Percentiles rank a stretch among this genome's conserved stretches.
These are phyloP conservation scores for Toxotes chatareus DNA, from an alignment of 2,113 vertebrate genomes.

Conservation along the genomic window DNA sequence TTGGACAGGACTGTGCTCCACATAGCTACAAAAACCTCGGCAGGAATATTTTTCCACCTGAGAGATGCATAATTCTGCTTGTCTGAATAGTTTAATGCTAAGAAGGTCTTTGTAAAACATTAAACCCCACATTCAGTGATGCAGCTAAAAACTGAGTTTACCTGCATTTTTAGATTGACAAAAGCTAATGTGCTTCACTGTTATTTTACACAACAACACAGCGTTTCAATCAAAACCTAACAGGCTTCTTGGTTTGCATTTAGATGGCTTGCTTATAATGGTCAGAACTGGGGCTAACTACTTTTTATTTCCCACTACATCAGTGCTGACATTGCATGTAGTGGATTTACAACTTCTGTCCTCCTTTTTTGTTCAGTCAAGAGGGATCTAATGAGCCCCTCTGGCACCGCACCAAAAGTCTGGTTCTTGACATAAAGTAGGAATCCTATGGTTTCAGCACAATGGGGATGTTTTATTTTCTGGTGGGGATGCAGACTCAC, in stretches of 20 bases:
- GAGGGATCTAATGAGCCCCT: conserved; percentile 37
- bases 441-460: conserved; percentile 67
- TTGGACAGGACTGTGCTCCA: background rate
- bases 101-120: background rate
- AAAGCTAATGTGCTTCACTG: background rate
- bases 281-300: conserved; percentile 16
- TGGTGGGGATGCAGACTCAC: conserved; percentile 44
- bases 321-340: conserved; percentile 58
- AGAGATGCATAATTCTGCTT: background rate
- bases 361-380: conserved; percentile 20
- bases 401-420: conserved; percentile 51
- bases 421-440: conserved; percentile 55
- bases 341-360: conserved; percentile 55
- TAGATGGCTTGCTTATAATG: background rate
- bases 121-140: background rate
- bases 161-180: background rate
- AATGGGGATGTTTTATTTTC: conserved; percentile 70
- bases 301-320: conserved; percentile 32
- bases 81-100: background rate
- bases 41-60: conserved; percentile 1
- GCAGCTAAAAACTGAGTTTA: background rate
- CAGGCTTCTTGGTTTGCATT: background rate
- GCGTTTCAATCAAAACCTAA: background rate
- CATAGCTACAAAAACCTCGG: background rate
- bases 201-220: background rate